phyloP scores from a whole-genome alignment of 1,140 invertebrate species.

The Scaptomyza graminum region DNA sequence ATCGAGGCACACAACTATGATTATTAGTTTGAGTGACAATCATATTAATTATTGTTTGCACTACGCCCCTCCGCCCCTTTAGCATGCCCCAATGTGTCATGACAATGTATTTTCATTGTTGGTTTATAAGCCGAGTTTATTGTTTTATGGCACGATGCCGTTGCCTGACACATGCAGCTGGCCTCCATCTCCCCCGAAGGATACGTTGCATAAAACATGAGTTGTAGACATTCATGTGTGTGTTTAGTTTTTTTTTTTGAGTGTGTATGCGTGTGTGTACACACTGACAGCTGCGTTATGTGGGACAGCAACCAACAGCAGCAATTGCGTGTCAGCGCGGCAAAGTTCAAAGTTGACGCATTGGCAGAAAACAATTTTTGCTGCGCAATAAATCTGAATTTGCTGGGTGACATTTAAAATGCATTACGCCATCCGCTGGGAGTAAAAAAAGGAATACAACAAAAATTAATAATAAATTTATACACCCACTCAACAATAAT shows the following conservation, averaged over 20 bases:
- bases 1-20: conserved; percentile 26
- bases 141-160: conserved; percentile 66
- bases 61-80: background rate
- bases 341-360: conserved; percentile 52
- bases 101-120: conserved; percentile 37
- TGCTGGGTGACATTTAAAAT: conserved; percentile 27
- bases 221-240: background rate
- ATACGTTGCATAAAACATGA: conserved; percentile 48
- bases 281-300: conserved; percentile 36
- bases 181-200: conserved; percentile 37
- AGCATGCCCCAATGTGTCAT: conserved; percentile 27
- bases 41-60: conserved; percentile 42
- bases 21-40: conserved; percentile 39
- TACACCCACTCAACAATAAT: background rate
- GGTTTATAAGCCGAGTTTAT: conserved; percentile 70
- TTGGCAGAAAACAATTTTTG: conserved; percentile 34
- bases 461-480: background rate
- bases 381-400: conserved; percentile 45
- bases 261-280: conserved; percentile 7
- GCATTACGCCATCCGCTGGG: conserved; percentile 17
- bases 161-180: conserved; percentile 44
- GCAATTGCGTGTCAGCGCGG: conserved; percentile 50
- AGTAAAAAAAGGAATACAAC: background rate
- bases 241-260: background rate
- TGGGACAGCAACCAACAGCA: conserved; percentile 25